These are phyloP conservation scores for Sycophila texana DNA, from an alignment of 2,888 invertebrate species.

Conservation along the genomic window DNA sequence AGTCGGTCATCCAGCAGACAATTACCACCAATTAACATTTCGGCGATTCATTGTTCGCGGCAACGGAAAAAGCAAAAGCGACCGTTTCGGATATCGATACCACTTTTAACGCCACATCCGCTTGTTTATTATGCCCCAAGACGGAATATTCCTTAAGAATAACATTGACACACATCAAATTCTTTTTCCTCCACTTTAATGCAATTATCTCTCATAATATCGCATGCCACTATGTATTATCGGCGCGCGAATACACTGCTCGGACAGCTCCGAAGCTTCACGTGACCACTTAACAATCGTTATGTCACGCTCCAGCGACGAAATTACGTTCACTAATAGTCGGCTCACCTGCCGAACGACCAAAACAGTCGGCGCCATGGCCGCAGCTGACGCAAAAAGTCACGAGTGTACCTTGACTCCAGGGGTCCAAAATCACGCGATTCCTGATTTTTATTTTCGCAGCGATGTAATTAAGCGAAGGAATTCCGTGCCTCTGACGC, in stretches of 20 bases:
- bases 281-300: no score
- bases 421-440: no score
- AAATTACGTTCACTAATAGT: neutral
- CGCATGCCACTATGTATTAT: no score
- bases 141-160: constrained; percentile 29
- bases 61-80: neutral
- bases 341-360: constrained; percentile 20
- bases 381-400: neutral
- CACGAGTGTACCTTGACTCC: no score
- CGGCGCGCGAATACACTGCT: no score
- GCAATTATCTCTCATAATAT: neutral
- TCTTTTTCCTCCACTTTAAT: neutral
- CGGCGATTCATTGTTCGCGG: neutral
- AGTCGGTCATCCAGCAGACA: neutral
- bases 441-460: no score
- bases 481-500: neutral
- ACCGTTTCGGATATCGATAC: neutral
- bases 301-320: no score
- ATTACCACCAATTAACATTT: constrained; percentile 9
- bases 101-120: neutral
- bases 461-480: no score
- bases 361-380: constrained; percentile 36
- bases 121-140: constrained; percentile 15
- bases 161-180: constrained; percentile 18
- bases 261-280: no score